These are phyloP conservation scores for Cylas formicarius DNA, from an alignment of 1,140 invertebrate genomes.

Conservation along the genomic window DNA sequence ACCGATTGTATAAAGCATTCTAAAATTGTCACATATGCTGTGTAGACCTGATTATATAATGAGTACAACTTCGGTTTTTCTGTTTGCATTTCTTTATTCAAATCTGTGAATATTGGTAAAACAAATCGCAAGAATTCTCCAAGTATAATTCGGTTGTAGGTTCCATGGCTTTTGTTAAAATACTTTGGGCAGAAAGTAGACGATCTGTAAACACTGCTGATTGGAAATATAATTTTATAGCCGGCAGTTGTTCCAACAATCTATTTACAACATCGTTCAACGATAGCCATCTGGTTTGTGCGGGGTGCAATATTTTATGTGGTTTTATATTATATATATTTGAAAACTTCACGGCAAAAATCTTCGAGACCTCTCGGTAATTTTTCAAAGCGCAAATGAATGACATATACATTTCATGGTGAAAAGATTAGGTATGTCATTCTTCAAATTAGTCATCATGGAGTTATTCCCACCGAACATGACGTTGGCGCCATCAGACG, in stretches of 20 bases:
- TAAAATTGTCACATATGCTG: too few relatives aligned
- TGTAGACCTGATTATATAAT: too few relatives aligned
- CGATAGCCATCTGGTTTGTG: constrained; percentile 29
- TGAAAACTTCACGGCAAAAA: too few relatives aligned
- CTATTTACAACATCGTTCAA: constrained; percentile 35
- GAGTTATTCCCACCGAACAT: too few relatives aligned
- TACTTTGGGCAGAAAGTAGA: constrained; percentile 9
- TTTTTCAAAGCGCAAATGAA: too few relatives aligned
- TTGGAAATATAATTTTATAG: constrained; percentile 38
- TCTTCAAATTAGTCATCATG: too few relatives aligned
- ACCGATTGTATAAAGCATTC: too few relatives aligned
- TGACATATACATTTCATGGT: too few relatives aligned
- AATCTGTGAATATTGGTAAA: constrained; percentile 26
- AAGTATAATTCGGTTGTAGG: constrained; percentile 20
- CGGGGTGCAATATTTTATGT: constrained; percentile 28
- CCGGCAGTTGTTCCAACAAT: constrained; percentile 37
- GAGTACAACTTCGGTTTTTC: constrained; percentile 21
- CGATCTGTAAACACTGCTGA: constrained; percentile 19
- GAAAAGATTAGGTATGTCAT: too few relatives aligned
- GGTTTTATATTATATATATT: too few relatives aligned
- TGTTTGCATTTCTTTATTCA: constrained; percentile 32
- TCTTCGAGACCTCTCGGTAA: too few relatives aligned
- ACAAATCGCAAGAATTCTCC: constrained; percentile 28
- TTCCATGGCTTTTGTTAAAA: constrained; percentile 12
- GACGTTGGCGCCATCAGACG: too few relatives aligned